Evolutionary conservation across 1,140 invertebrate genomes (phyloP).

Genomic region (Brachionus asplanchnoidis): DNA sequence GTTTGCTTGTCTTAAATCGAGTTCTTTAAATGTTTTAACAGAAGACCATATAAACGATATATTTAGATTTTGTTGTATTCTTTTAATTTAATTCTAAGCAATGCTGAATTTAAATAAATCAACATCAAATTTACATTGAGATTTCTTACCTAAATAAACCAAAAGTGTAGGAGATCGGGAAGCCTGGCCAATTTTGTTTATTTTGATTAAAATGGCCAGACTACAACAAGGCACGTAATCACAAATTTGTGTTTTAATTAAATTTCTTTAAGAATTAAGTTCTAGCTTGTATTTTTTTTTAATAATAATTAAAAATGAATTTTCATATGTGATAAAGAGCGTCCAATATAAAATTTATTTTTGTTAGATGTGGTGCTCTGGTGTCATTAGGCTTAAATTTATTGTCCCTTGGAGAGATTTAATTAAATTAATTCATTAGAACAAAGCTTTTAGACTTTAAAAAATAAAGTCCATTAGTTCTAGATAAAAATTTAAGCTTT

Average conservation of each 20-base stretch:
- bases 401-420: neutral
- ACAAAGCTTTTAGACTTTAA: neutral
- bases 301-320: neutral
- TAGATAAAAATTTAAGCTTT: neutral
- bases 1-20: neutral
- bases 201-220: neutral
- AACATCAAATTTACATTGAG: neutral
- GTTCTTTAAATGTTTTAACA: neutral
- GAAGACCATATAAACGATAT: neutral
- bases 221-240: neutral
- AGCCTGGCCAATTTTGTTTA: neutral
- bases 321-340: neutral
- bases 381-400: neutral
- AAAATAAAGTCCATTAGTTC: neutral
- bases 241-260: neutral
- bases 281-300: neutral
- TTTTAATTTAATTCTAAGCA: neutral
- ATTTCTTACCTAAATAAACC: neutral
- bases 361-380: neutral
- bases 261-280: neutral
- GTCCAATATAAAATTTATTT: neutral
- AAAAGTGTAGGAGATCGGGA: neutral
- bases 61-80: neutral
- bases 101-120: neutral
- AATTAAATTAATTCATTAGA: neutral